Evolutionary conservation across 2,888 invertebrate species (phyloP).

Genomic region (Scaptomyza flava): DNA sequence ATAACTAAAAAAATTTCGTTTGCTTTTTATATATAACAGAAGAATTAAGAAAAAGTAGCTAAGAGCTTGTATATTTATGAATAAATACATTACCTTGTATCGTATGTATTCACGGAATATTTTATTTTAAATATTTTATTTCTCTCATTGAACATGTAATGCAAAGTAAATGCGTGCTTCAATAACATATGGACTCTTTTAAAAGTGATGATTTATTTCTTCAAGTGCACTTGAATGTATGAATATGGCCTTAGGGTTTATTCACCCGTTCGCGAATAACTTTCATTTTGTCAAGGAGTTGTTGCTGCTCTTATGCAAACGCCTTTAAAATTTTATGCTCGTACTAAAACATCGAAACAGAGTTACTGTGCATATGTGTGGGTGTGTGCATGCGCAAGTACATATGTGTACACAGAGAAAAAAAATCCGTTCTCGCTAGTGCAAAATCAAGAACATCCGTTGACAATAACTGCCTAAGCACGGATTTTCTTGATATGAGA

Average conservation of each 20-base stretch:
- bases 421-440: too few species aligned
- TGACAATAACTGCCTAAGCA: too few species aligned
- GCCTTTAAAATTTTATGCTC: slow-evolving; percentile 62
- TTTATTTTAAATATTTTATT: background rate
- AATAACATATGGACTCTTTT: background rate
- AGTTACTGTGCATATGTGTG: slow-evolving; percentile 1
- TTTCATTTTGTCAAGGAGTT: slow-evolving; percentile 45
- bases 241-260: slow-evolving; percentile 46
- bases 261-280: slow-evolving; percentile 58
- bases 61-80: too few species aligned
- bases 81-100: too few species aligned
- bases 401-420: too few species aligned
- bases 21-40: too few species aligned
- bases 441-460: too few species aligned
- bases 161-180: background rate
- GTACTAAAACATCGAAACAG: slow-evolving; percentile 39
- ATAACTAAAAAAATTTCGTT: too few species aligned
- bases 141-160: background rate
- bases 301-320: slow-evolving; percentile 29
- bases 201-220: slow-evolving; percentile 9
- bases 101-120: too few species aligned
- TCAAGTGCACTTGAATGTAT: slow-evolving; percentile 24
- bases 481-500: too few species aligned
- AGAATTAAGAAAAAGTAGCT: too few species aligned
- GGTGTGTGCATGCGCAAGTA: slow-evolving; percentile 7